Conservation (phyloP, 2,113 vertebrate genomes). For the Odontophorus gujanensis region DNA sequence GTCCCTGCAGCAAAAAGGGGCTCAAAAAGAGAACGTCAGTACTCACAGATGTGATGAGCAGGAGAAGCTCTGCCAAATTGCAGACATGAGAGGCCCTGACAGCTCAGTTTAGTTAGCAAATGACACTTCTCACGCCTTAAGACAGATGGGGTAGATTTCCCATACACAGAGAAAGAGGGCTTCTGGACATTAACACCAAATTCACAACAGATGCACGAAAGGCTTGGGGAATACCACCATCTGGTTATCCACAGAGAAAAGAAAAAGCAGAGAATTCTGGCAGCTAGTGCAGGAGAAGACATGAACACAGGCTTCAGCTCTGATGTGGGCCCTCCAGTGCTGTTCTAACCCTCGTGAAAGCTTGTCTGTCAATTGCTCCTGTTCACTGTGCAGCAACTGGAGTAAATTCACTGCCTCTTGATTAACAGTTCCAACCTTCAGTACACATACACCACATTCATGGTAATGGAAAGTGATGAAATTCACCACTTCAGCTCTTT, state of each 20-base stretch:
- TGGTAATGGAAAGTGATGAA: neutral
- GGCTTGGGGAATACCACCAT: neutral
- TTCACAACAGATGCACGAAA: neutral
- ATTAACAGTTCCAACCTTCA: neutral
- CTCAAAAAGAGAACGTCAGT: neutral
- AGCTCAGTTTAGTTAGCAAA: neutral
- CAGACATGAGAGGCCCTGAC: neutral
- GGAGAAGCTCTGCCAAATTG: neutral
- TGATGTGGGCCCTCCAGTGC: neutral
- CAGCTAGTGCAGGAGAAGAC: neutral
- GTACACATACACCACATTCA: neutral
- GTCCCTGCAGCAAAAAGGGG: neutral
- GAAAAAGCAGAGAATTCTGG: neutral
- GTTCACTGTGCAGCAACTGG: neutral
- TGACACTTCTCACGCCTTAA: neutral
- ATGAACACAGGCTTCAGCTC: neutral
- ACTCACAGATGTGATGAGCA: neutral
- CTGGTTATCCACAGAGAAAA: neutral
- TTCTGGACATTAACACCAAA: neutral
- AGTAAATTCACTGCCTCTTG: neutral
- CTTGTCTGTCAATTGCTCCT: neutral
- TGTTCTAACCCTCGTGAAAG: neutral
- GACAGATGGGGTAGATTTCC: neutral
- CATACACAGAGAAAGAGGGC: neutral
- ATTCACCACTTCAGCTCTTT: neutral